Evolutionary conservation across 2,888 invertebrate genomes (phyloP).

Genomic region (Cylindroiulus punctatus): DNA sequence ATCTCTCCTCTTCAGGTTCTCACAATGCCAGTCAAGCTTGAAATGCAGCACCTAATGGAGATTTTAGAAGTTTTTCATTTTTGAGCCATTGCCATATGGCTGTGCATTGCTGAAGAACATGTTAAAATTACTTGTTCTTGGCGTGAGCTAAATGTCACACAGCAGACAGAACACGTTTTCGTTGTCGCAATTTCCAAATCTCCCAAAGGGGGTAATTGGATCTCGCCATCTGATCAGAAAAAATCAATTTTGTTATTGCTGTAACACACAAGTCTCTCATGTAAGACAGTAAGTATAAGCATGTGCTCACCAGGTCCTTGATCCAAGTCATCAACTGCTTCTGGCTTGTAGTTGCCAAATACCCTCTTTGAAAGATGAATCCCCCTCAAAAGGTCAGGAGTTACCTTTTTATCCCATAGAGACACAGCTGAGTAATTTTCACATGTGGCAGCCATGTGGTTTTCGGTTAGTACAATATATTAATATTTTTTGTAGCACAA

Average conservation of each 20-base stretch:
- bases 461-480: no score
- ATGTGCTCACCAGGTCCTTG: neutral
- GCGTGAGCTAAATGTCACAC: neutral
- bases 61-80: neutral
- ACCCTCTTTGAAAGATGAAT: neutral
- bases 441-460: neutral
- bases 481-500: neutral
- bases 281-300: neutral
- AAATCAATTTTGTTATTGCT: neutral
- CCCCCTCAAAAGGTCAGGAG: neutral
- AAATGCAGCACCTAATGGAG: slow-evolving; percentile 70
- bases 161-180: slow-evolving; percentile 52
- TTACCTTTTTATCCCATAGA: neutral
- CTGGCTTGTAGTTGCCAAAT: neutral
- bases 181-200: slow-evolving; percentile 52
- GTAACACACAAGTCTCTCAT: neutral
- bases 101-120: neutral
- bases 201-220: neutral
- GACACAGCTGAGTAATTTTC: neutral
- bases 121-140: slow-evolving; percentile 50
- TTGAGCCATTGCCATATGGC: neutral
- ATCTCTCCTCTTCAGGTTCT: slow-evolving; percentile 79
- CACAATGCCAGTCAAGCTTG: slow-evolving; percentile 85
- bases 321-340: neutral
- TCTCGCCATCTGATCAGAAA: neutral